A percentile compares a stretch with the other conserved stretches of the same genome.
These are phyloP conservation scores for Oceanodroma leucorhoa DNA, from an alignment of 2,797 vertebrate genomes.

Conservation along the genomic window DNA sequence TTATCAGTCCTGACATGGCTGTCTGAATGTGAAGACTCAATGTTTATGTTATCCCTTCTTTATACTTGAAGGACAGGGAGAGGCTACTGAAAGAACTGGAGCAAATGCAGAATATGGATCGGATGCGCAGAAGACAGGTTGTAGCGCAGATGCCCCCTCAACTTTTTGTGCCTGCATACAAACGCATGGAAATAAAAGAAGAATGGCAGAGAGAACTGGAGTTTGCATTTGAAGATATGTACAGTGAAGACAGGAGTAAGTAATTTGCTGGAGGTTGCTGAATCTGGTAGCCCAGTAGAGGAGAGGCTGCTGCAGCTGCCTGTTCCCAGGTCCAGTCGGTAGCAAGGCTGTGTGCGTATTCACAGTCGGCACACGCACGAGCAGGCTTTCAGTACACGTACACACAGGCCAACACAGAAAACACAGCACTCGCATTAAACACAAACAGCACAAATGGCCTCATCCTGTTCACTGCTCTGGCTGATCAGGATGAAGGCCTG, in stretches of 20 bases:
- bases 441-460: neutral
- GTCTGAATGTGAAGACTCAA: neutral
- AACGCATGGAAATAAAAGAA: conserved; percentile 78
- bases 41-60: neutral
- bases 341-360: neutral
- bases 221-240: conserved; percentile 93
- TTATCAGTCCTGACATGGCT: neutral
- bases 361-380: neutral
- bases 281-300: neutral
- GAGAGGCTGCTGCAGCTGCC: neutral
- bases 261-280: neutral
- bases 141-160: conserved; percentile 83
- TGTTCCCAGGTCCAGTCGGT: neutral
- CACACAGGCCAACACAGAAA: neutral
- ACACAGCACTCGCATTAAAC: neutral
- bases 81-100: conserved; percentile 85
- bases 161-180: conserved; percentile 83
- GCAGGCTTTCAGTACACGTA: neutral
- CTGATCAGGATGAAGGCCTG: neutral
- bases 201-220: conserved; percentile 91
- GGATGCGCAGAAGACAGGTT: conserved; percentile 80
- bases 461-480: neutral
- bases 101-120: conserved; percentile 86
- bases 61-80: conserved; percentile 80
- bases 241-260: conserved; percentile 84